A percentile compares a stretch with the other conserved stretches of the same genome.
Evolutionary conservation across 2,888 invertebrate genomes (phyloP).

Genomic region (Phragmatobia fuliginosa): DNA sequence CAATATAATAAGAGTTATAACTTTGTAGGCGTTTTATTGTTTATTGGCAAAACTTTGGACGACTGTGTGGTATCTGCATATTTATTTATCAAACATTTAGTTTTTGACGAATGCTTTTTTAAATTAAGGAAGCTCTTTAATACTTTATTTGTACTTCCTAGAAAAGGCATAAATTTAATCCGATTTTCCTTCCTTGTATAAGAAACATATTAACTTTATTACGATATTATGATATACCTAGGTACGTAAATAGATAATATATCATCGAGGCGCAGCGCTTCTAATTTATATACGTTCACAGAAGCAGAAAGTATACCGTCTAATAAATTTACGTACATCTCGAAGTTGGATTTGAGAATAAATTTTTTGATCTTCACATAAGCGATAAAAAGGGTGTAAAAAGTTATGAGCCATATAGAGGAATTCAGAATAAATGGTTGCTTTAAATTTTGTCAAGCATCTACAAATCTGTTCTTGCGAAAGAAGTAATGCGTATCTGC

Average conservation of each 20-base stretch:
- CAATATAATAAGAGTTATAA: constrained; percentile 41
- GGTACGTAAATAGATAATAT: neutral
- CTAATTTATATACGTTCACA: neutral
- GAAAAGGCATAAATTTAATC: neutral
- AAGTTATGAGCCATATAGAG: neutral
- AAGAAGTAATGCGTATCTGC: neutral
- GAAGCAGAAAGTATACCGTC: neutral
- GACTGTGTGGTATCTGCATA: neutral
- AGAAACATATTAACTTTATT: neutral
- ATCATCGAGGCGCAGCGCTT: neutral
- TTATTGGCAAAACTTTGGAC: constrained; percentile 28
- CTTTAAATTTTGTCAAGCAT: neutral
- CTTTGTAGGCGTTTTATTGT: constrained; percentile 41
- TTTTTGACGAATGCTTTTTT: neutral
- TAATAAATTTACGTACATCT: neutral
- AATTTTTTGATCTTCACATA: neutral
- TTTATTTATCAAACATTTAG: neutral
- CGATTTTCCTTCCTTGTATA: neutral
- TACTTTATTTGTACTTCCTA: neutral
- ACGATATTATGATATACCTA: neutral
- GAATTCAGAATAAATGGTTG: neutral
- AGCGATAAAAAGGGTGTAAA: neutral
- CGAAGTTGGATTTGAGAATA: neutral
- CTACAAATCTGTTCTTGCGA: neutral
- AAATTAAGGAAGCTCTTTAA: neutral